These are phyloP conservation scores for Austrolebias charrua DNA, from an alignment of 2,797 vertebrate species.

Conservation along the genomic window DNA sequence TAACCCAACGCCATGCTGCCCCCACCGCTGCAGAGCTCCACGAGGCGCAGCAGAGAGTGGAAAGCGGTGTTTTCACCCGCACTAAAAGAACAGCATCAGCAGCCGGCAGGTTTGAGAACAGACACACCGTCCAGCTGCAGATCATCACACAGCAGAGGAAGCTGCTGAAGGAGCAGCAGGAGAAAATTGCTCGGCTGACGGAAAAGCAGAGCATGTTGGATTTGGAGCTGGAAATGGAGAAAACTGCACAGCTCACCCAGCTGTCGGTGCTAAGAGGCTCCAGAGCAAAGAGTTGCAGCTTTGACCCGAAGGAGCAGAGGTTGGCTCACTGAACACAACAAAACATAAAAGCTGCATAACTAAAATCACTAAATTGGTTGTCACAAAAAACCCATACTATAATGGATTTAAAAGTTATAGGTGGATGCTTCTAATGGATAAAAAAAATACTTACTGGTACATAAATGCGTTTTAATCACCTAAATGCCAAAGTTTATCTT, in stretches of 20 bases:
- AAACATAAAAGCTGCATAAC: constrained; percentile 1
- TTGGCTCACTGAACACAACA: constrained; percentile 14
- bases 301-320: constrained; percentile 44
- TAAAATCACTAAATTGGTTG: constrained; percentile 2
- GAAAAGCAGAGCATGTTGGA: constrained; percentile 76
- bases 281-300: constrained; percentile 14
- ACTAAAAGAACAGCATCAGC: constrained; percentile 31
- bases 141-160: constrained; percentile 85
- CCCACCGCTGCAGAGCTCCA: constrained; percentile 59
- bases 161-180: constrained; percentile 86
- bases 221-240: constrained; percentile 69
- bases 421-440: too few relatives aligned
- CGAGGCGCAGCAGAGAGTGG: constrained; percentile 32
- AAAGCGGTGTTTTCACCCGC: neutral
- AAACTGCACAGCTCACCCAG: constrained; percentile 29
- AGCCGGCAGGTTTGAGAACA: constrained; percentile 72
- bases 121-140: constrained; percentile 80
- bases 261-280: constrained; percentile 3
- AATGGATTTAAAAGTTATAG: too few relatives aligned
- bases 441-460: too few relatives aligned
- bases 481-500: too few relatives aligned
- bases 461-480: too few relatives aligned
- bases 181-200: constrained; percentile 82
- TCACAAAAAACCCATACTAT: too few relatives aligned
- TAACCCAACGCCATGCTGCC: constrained; percentile 67